Evolutionary conservation across 2,888 invertebrate genomes (phyloP).

Genomic region (Drosophila hamatofila): DNA sequence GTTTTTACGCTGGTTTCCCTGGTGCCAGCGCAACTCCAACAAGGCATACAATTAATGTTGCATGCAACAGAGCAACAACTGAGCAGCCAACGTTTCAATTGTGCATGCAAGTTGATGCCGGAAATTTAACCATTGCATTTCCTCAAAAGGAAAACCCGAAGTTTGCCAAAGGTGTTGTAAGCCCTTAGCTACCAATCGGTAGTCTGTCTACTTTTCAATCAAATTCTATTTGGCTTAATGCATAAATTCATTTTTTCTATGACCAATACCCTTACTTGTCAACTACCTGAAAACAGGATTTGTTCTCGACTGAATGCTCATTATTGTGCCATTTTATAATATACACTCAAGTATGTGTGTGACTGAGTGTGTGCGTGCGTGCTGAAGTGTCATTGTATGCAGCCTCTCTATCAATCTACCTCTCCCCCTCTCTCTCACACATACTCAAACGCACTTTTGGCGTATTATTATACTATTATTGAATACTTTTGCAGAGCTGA

Average conservation of each 20-base stretch:
- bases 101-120: constrained; percentile 66
- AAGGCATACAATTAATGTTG: constrained; percentile 63
- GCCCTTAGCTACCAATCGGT: neutral
- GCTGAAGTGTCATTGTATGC: constrained; percentile 61
- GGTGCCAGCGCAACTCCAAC: constrained; percentile 70
- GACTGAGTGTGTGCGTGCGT: constrained; percentile 53
- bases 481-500: constrained; percentile 59
- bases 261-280: no score
- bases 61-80: constrained; percentile 20
- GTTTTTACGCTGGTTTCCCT: constrained; percentile 8
- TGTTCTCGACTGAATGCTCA: constrained; percentile 76
- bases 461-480: constrained; percentile 58
- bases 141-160: constrained; percentile 28
- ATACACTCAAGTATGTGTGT: constrained; percentile 26
- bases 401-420: neutral
- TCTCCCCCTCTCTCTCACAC: constrained; percentile 12
- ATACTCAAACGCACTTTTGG: constrained; percentile 68
- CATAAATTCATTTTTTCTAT: constrained; percentile 26
- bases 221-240: constrained; percentile 60
- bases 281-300: constrained; percentile 62
- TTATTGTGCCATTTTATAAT: constrained; percentile 73
- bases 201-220: constrained; percentile 34
- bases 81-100: constrained; percentile 39
- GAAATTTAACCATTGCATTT: constrained; percentile 57
- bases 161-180: neutral